phyloP scores from a whole-genome alignment of 2,797 vertebrate species.

The Pangasius mekongensis region DNA sequence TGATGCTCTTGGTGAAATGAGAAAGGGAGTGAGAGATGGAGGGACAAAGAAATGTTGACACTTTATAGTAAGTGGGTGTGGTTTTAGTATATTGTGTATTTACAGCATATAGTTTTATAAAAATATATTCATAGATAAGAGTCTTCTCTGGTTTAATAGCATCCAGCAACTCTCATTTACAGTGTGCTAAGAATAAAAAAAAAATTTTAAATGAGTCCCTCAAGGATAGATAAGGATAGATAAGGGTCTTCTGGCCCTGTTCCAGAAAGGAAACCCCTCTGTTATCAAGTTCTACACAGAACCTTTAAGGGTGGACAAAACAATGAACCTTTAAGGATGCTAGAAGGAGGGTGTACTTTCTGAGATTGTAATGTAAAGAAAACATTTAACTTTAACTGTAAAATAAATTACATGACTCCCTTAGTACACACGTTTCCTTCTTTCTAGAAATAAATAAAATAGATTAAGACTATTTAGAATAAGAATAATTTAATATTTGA shows the following conservation, averaged over 20 bases:
- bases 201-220: neutral
- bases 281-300: neutral
- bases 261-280: neutral
- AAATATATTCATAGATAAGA: neutral
- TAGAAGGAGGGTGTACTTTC: neutral
- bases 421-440: neutral
- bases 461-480: neutral
- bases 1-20: slow-evolving; percentile 45
- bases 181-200: neutral
- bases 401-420: neutral
- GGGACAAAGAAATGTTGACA: neutral
- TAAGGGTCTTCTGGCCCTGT: too few species aligned
- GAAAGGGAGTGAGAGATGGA: slow-evolving; percentile 15
- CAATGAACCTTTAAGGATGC: neutral
- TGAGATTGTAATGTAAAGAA: neutral
- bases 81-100: neutral
- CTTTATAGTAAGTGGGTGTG: slow-evolving; percentile 13
- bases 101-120: neutral
- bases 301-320: neutral
- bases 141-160: neutral
- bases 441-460: neutral
- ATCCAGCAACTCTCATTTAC: neutral
- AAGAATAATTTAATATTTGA: neutral
- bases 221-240: too few species aligned
- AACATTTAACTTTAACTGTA: neutral